Evolutionary conservation across 1,140 invertebrate species (phyloP).

Genomic region (Drosophila lacertosa): DNA sequence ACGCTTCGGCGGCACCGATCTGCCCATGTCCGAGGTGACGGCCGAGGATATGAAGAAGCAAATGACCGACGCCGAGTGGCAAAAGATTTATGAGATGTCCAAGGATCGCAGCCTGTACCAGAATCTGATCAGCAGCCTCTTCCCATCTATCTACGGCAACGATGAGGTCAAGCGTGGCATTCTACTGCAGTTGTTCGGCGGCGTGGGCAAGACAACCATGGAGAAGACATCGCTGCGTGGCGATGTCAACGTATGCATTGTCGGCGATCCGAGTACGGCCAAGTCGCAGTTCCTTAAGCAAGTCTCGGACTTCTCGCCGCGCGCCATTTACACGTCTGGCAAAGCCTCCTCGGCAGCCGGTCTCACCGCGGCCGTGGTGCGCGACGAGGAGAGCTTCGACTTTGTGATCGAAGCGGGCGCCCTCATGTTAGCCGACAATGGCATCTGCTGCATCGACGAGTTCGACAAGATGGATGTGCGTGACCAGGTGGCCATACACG

Average conservation of each 20-base stretch:
- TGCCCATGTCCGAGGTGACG: conserved; percentile 92
- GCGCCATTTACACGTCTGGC: conserved; percentile 99
- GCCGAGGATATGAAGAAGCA: conserved; percentile 96
- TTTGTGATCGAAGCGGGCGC: conserved; percentile 99
- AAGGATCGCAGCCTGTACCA: conserved; percentile 96
- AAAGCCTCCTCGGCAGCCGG: conserved; percentile 99
- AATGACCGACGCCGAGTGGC: conserved; percentile 98
- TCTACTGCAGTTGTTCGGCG: conserved; percentile 98
- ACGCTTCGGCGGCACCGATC: conserved; percentile 91
- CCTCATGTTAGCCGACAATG: conserved; percentile 99
- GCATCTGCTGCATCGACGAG: conserved; percentile 99
- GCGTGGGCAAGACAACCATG: conserved; percentile 96
- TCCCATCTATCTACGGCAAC: conserved; percentile 98
- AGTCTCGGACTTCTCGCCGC: conserved; percentile 97
- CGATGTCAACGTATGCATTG: conserved; percentile 99
- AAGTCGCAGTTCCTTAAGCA: conserved; percentile 99
- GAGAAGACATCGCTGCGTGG: conserved; percentile 95
- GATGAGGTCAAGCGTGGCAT: conserved; percentile 99
- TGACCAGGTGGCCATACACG: conserved; percentile 99
- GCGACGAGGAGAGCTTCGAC: conserved; percentile 98
- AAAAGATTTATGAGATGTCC: conserved; percentile 98
- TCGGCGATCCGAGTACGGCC: conserved; percentile 99
- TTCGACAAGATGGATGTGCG: conserved; percentile 99
- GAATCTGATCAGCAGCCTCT: conserved; percentile 96
- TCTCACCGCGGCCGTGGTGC: conserved; percentile 98